Evolutionary conservation across 2,113 vertebrate genomes (phyloP).

Genomic region (Alethe diademata): DNA sequence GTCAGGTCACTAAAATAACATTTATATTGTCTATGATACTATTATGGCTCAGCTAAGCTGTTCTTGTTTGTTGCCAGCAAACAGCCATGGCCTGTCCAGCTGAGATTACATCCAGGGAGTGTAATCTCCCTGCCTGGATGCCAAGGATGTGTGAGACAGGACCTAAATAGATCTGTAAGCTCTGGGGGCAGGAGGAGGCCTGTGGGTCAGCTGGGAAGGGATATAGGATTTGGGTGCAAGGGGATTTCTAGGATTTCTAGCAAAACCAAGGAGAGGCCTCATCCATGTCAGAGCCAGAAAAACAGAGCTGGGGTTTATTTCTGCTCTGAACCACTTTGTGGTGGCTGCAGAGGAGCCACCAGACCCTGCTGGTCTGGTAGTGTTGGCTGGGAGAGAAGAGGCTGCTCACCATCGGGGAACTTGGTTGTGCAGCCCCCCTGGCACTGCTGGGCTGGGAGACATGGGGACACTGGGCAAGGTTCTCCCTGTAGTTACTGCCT

Average conservation of each 20-base stretch:
- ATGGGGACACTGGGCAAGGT: background rate
- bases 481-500: background rate
- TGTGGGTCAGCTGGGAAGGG: background rate
- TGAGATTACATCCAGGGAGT: background rate
- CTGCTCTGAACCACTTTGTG: background rate
- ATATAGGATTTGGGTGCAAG: background rate
- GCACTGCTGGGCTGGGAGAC: background rate
- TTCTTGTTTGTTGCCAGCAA: background rate
- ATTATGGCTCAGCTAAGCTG: background rate
- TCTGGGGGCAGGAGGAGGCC: background rate
- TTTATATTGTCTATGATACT: rapidly evolving
- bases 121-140: background rate
- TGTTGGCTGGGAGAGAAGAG: background rate
- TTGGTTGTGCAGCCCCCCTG: background rate
- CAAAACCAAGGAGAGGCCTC: rapidly evolving
- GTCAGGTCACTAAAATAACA: background rate
- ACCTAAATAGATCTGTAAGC: background rate
- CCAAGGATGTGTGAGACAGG: background rate
- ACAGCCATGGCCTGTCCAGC: background rate
- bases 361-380: background rate
- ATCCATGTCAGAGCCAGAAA: background rate
- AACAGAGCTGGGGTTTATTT: background rate
- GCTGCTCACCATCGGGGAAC: background rate
- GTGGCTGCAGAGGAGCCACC: background rate
- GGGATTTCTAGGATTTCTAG: background rate